Evolutionary conservation across 2,113 vertebrate species (phyloP).

Genomic region (Cynocephalus volans): DNA sequence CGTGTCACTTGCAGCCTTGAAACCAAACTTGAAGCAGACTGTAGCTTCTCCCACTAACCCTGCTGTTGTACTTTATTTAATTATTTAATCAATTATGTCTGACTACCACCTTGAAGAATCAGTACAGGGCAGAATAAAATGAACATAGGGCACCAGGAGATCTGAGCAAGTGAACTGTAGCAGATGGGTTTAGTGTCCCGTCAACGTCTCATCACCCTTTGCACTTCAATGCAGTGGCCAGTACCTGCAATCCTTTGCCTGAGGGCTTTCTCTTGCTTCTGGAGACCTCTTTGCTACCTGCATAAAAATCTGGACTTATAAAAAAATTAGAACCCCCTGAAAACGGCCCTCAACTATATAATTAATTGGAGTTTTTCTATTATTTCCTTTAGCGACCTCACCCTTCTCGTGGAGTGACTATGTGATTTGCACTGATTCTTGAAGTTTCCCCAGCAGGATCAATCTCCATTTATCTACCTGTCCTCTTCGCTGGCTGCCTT

Average conservation of each 20-base stretch:
- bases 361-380: background rate
- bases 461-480: background rate
- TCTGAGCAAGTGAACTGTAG: no score
- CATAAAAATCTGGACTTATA: background rate
- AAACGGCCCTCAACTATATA: background rate
- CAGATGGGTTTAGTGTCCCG: rapidly evolving
- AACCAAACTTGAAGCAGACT: background rate
- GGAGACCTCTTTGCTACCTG: rapidly evolving
- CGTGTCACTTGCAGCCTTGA: background rate
- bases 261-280: background rate
- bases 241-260: rapidly evolving
- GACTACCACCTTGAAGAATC: background rate
- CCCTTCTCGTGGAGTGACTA: background rate
- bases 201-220: rapidly evolving
- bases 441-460: background rate
- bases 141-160: rapidly evolving
- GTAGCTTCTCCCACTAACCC: background rate
- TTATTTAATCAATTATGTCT: background rate
- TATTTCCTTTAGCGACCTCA: background rate
- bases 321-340: background rate
- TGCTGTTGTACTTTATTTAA: background rate
- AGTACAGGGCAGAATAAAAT: background rate
- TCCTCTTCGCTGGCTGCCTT: background rate
- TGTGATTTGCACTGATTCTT: background rate
- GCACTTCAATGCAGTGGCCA: rapidly evolving